Evolutionary conservation across 1,140 invertebrate species (phyloP).

Genomic region (Hyles vespertilio): DNA sequence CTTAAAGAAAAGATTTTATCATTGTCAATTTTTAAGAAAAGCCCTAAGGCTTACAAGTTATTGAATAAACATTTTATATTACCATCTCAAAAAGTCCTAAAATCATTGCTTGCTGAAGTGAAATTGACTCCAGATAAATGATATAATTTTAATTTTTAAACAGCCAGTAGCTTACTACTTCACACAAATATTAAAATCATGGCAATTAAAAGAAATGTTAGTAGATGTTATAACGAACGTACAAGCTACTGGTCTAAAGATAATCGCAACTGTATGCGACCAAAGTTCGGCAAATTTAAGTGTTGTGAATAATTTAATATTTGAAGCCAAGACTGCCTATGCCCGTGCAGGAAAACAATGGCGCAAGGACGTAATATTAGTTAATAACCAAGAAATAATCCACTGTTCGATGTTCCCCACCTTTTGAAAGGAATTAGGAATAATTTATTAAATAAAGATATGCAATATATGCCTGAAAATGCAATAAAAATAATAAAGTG

Average conservation of each 20-base stretch:
- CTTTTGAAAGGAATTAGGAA: slow-evolving; percentile 30
- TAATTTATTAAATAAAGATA: slow-evolving; percentile 21
- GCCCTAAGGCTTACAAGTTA: not conserved
- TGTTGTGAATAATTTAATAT: slow-evolving; percentile 26
- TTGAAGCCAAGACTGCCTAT: slow-evolving; percentile 17
- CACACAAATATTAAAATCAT: slow-evolving; percentile 16
- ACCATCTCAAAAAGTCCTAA: slow-evolving; percentile 20
- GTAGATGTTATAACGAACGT: slow-evolving; percentile 4
- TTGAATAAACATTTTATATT: slow-evolving; percentile 20
- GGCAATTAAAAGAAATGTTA: slow-evolving; percentile 22
- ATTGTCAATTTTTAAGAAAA: slow-evolving; percentile 1
- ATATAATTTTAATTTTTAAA: slow-evolving; percentile 8
- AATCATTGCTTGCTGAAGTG: slow-evolving; percentile 15
- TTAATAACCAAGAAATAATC: slow-evolving; percentile 19
- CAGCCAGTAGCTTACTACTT: slow-evolving; percentile 27
- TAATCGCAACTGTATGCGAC: slow-evolving; percentile 24
- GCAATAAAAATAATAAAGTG: too few species aligned
- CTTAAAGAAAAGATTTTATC: slow-evolving; percentile 14
- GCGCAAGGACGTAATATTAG: slow-evolving; percentile 11
- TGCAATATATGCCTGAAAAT: too few species aligned
- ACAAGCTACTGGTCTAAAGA: slow-evolving; percentile 14
- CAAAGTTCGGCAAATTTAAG: slow-evolving; percentile 7
- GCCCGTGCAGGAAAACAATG: slow-evolving; percentile 14
- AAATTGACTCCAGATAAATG: slow-evolving; percentile 18
- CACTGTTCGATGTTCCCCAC: slow-evolving; percentile 29